These are phyloP conservation scores for Colinus virginianus DNA, from an alignment of 2,113 vertebrate genomes.

Conservation along the genomic window DNA sequence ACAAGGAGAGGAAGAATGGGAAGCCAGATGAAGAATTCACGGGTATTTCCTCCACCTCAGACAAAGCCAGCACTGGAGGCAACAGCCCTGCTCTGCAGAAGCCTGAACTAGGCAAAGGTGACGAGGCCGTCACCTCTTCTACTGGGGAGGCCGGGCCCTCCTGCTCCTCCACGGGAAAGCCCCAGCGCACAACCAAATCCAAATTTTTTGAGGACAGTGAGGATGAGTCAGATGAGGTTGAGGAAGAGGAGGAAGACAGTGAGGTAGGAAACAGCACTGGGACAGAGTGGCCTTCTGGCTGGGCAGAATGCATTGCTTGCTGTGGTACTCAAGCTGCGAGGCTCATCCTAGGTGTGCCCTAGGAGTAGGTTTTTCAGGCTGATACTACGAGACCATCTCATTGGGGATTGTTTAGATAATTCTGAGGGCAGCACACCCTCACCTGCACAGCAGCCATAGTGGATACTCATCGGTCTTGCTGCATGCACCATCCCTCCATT, in stretches of 20 bases:
- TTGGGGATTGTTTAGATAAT: not conserved
- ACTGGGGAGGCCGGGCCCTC: conserved; percentile 93
- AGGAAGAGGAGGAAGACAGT: conserved; percentile 86
- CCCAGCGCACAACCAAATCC: conserved; percentile 88
- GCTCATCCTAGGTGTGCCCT: conserved; percentile 47
- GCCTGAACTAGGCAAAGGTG: conserved; percentile 78
- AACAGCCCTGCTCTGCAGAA: conserved; percentile 63
- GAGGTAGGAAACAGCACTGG: conserved; percentile 79
- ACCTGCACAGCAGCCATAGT: not conserved
- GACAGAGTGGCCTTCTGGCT: conserved; percentile 47
- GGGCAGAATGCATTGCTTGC: conserved; percentile 31
- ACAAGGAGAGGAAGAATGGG: conserved; percentile 79
- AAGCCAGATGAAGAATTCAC: conserved; percentile 70
- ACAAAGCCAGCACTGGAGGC: conserved; percentile 71
- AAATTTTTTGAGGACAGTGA: conserved; percentile 99
- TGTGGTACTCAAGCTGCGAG: not conserved
- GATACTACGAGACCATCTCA: not conserved
- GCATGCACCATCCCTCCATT: conserved; percentile 1
- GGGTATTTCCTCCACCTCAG: conserved; percentile 80
- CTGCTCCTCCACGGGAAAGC: conserved; percentile 91
- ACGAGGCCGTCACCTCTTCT: conserved; percentile 82
- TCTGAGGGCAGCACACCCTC: not conserved
- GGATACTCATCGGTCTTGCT: not conserved
- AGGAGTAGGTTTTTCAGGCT: conserved; percentile 33
- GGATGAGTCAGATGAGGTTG: conserved; percentile 93